Percentiles rank a stretch among this genome's conserved stretches.
Conservation (phyloP, 2,888 invertebrate genomes). For the Tribolium freemani region DNA sequence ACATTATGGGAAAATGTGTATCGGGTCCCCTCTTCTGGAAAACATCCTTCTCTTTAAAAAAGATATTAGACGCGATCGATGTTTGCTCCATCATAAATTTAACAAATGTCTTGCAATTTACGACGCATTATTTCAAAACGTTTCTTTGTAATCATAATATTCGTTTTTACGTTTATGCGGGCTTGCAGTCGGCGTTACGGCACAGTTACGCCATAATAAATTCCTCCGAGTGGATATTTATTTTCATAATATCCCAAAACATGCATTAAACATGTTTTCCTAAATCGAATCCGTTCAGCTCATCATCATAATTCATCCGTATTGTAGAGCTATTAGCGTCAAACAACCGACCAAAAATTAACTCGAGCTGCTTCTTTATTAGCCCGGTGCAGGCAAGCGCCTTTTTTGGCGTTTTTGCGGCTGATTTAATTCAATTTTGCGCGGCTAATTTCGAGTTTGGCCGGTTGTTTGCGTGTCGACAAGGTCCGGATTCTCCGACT, state of each 20-base stretch:
- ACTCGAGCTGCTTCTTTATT: background rate
- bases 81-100: background rate
- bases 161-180: constrained; percentile 4
- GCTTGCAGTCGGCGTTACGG: background rate
- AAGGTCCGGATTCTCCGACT: constrained; percentile 18
- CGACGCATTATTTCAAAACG: background rate
- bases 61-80: background rate
- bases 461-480: constrained; percentile 26
- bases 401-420: constrained; percentile 6
- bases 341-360: background rate
- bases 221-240: constrained; percentile 12
- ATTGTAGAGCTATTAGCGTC: constrained; percentile 10
- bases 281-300: constrained; percentile 9
- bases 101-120: background rate
- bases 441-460: constrained; percentile 21
- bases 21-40: background rate
- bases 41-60: background rate
- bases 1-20: background rate
- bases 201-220: constrained; percentile 3
- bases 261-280: constrained; percentile 29
- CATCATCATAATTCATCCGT: constrained; percentile 23
- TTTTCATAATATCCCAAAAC: constrained; percentile 21
- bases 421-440: constrained; percentile 27
- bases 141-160: constrained; percentile 1
- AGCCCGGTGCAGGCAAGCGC: background rate